These are phyloP conservation scores for Craniophora ligustri DNA, from an alignment of 2,888 invertebrate genomes.

Conservation along the genomic window DNA sequence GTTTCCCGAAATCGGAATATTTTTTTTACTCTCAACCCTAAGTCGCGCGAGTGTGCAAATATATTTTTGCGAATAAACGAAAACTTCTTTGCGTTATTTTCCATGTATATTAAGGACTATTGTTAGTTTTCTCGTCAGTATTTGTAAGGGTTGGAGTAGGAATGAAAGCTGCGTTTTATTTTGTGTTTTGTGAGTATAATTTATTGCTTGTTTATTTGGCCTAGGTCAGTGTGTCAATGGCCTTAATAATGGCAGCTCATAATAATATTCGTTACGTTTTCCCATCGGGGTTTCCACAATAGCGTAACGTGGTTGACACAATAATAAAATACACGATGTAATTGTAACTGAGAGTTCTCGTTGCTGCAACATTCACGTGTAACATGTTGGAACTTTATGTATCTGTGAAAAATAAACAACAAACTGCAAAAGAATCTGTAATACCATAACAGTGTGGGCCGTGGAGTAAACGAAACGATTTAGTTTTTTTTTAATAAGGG, in stretches of 20 bases:
- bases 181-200: slow-evolving; percentile 18
- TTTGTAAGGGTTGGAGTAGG: background rate
- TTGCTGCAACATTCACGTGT: too few relatives aligned
- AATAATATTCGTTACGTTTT: background rate
- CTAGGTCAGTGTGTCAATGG: slow-evolving; percentile 40
- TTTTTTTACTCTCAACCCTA: slow-evolving; percentile 41
- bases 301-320: background rate
- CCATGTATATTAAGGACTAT: background rate
- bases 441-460: too few relatives aligned
- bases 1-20: slow-evolving; percentile 48
- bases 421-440: too few relatives aligned
- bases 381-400: too few relatives aligned
- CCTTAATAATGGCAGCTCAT: background rate
- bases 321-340: slow-evolving; percentile 29
- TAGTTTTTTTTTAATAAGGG: too few relatives aligned
- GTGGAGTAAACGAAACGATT: too few relatives aligned
- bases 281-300: background rate
- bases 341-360: too few relatives aligned
- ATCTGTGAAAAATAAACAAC: too few relatives aligned
- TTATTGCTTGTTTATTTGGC: slow-evolving; percentile 26
- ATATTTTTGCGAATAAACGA: background rate
- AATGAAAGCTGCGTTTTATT: slow-evolving; percentile 30
- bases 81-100: background rate
- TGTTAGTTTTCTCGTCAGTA: background rate
- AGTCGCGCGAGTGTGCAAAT: slow-evolving; percentile 4